Evolutionary conservation across 2,113 vertebrate species (phyloP).

Genomic region (Crotalus helleri): DNA sequence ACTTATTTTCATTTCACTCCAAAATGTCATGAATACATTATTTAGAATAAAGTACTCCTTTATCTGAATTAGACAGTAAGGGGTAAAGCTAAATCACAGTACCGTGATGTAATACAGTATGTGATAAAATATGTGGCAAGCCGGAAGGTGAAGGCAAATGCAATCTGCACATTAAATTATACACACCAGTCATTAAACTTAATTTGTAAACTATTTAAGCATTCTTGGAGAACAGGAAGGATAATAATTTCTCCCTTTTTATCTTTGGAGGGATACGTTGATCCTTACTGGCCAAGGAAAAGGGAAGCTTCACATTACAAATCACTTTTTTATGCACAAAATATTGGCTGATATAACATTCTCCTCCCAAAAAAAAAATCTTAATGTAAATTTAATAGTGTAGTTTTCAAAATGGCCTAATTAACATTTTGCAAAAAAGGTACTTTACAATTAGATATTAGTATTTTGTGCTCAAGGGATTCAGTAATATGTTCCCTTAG

Average conservation of each 20-base stretch:
- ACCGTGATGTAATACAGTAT: not conserved
- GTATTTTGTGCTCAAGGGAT: conserved; percentile 29
- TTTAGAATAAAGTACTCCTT: not conserved
- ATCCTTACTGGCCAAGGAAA: not conserved
- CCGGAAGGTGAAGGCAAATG: conserved; percentile 24
- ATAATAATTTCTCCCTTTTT: not conserved
- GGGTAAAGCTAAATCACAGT: not conserved
- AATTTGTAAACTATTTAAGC: conserved; percentile 35
- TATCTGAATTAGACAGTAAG: not conserved
- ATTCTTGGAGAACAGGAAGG: conserved; percentile 31
- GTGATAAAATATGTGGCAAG: not conserved
- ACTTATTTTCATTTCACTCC: not conserved
- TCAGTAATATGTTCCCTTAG: conserved; percentile 21
- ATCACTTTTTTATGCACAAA: conserved; percentile 12
- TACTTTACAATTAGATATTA: conserved; percentile 43
- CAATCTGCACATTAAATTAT: conserved; percentile 15
- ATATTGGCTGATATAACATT: not conserved
- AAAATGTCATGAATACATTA: not conserved
- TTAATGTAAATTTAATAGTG: conserved; percentile 47
- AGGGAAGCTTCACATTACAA: not conserved
- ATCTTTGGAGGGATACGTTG: not conserved
- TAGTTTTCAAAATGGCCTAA: conserved; percentile 51
- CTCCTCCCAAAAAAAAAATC: not conserved
- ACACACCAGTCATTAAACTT: conserved; percentile 5
- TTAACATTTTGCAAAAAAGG: conserved; percentile 49